Evolutionary conservation across 2,888 invertebrate genomes (phyloP), one percentile per base, ranked within the genome.

Genomic region (Entomobrya proxima): DNA sequence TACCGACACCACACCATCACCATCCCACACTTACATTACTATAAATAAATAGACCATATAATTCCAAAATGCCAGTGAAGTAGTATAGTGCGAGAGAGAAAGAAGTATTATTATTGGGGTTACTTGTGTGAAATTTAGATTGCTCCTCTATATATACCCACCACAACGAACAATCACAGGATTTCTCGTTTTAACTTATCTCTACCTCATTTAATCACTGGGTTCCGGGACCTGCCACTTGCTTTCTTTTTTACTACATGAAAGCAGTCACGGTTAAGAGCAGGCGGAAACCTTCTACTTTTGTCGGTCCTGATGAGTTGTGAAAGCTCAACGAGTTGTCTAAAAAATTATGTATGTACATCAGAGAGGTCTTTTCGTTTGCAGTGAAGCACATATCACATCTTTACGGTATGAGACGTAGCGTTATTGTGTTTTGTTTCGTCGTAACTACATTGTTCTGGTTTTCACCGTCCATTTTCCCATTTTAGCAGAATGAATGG

Each of bases 171-270:
- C 58, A 80, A 80, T 69, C 69, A 80, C 55, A 72, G 64, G 64
- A 79, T 80, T 72, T 27, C 80, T 72, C 80, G 67, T 58, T 80
- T 80, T 58, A 80, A 80, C 80, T 80, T 80, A 80, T 80, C 80
- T 80, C 69, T 55, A 80, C 72, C 72, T 80, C 80, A 80, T 80
- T 80, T 80, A 72, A 80, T 80, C 80, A 80, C 80, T 30, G 37
- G 58, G 47, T 80, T 80, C 72, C 80, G 58, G 55, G 69, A 15
- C 37, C 80, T 67, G 47, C 47, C 37, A 40, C 44, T 61, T 67
- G 67, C 52, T 44, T 35, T 32, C 37, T 44, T 21, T 50, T 40
- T 55, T 69, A 27, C 58, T 47, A n/a, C 40, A 76, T 35, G 27
- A n/a, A n/a, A 55, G 64, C 37, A 40, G 21, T 40, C 24, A 21